Conservation (phyloP, 35 echinoderm and acorn worm genomes). For the Strongylocentrotus purpuratus region DNA sequence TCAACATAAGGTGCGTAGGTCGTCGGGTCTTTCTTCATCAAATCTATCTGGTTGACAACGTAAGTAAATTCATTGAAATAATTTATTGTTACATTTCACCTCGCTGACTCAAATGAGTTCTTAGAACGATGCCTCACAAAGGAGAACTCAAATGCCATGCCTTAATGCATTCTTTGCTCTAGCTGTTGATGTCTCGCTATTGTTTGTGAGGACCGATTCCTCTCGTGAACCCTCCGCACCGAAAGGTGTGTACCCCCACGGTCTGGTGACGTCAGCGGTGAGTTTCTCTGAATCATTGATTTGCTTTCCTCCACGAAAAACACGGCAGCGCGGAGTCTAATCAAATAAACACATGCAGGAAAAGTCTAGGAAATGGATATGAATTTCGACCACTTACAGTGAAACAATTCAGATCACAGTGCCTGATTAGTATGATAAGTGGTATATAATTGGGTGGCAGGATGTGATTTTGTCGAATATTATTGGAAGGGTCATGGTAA, state of each 20-base stretch:
- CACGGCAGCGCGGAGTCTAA: background rate
- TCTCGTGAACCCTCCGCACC: background rate
- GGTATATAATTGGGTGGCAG: background rate
- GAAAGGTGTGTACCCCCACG: slow-evolving; percentile 32
- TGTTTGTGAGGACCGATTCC: background rate
- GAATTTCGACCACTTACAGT: background rate
- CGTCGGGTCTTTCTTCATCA: background rate
- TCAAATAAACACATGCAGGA: background rate
- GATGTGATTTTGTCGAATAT: background rate
- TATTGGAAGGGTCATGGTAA: background rate
- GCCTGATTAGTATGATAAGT: background rate
- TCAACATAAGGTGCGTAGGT: background rate
- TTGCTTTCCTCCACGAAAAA: slow-evolving; percentile 10
- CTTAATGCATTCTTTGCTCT: background rate
- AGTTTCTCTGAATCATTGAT: slow-evolving; percentile 55
- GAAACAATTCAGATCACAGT: background rate
- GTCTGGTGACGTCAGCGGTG: slow-evolving; percentile 20
- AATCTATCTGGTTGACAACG: background rate
- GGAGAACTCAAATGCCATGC: background rate
- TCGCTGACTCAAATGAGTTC: background rate
- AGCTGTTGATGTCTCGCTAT: background rate
- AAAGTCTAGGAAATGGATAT: background rate
- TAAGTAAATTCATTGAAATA: background rate
- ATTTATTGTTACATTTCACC: background rate
- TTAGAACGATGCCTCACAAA: background rate